A percentile compares a stretch with the other conserved stretches of the same genome.
Evolutionary conservation across 2,888 invertebrate genomes (phyloP).

Genomic region (Zele albiditarsus): DNA sequence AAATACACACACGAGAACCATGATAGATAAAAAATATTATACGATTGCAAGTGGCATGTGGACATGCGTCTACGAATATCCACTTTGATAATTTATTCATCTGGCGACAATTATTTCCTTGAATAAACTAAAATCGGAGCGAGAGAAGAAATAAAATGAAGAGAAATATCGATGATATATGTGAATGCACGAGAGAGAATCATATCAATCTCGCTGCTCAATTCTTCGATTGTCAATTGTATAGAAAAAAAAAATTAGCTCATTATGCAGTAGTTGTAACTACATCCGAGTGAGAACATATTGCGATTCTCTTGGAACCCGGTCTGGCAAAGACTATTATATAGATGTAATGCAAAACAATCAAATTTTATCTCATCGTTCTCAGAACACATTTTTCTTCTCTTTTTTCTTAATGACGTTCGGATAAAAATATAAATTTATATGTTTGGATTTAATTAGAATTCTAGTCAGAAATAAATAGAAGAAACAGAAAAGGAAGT

Average conservation of each 20-base stretch:
- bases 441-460: slow-evolving; percentile 17
- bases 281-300: background rate
- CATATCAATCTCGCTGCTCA: slow-evolving; percentile 19
- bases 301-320: background rate
- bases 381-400: background rate
- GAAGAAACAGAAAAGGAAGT: slow-evolving; percentile 14
- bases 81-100: background rate
- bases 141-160: background rate
- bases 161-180: slow-evolving; percentile 8
- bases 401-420: background rate
- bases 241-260: background rate
- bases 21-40: background rate
- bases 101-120: background rate
- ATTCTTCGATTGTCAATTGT: slow-evolving; percentile 1
- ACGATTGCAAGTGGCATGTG: background rate
- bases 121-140: background rate
- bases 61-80: background rate
- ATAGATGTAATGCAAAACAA: background rate
- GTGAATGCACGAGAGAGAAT: background rate
- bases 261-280: background rate
- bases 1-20: background rate
- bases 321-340: background rate
- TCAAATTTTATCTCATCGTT: background rate
- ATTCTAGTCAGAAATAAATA: slow-evolving; percentile 40
- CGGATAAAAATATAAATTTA: background rate